Percentiles rank a stretch among this genome's conserved stretches.
phyloP scores from a whole-genome alignment of 2,888 invertebrate genomes.

The Yponomeuta sedellus region DNA sequence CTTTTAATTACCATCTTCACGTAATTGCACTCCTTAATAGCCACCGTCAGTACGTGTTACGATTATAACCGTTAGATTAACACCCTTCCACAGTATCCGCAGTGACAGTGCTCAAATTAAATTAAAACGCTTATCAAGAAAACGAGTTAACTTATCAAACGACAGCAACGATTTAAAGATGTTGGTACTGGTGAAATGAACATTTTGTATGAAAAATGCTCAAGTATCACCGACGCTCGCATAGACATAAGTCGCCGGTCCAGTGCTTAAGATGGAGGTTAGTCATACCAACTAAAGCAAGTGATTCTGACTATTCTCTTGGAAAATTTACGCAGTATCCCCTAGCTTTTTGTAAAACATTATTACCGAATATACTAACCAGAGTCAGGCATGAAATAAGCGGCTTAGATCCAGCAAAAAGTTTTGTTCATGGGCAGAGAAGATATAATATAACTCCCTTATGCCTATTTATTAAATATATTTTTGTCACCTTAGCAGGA shows the following conservation, averaged over 20 bases:
- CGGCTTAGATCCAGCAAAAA: too few species aligned
- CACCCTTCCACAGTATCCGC: slow-evolving; percentile 26
- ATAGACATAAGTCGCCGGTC: slow-evolving; percentile 70
- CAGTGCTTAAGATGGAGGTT: slow-evolving; percentile 73
- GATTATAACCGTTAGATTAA: slow-evolving; percentile 31
- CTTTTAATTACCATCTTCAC: slow-evolving; percentile 30
- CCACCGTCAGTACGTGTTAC: slow-evolving; percentile 26
- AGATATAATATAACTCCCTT: too few species aligned
- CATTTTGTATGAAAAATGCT: slow-evolving; percentile 72
- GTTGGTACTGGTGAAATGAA: slow-evolving; percentile 55
- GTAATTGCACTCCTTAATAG: slow-evolving; percentile 25
- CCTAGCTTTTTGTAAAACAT: too few species aligned
- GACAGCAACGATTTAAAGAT: not conserved
- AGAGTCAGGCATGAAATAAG: too few species aligned
- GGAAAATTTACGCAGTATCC: too few species aligned
- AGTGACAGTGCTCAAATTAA: slow-evolving; percentile 7
- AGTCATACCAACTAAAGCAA: slow-evolving; percentile 22
- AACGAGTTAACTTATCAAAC: slow-evolving; percentile 7
- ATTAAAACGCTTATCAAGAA: slow-evolving; percentile 1
- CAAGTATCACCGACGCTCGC: slow-evolving; percentile 73
- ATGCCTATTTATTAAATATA: too few species aligned
- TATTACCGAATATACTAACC: too few species aligned
- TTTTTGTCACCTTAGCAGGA: too few species aligned
- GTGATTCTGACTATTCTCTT: not conserved
- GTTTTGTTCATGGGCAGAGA: too few species aligned